A percentile compares a stretch with the other conserved stretches of the same genome.
Evolutionary conservation across 2,113 vertebrate genomes (phyloP).

Genomic region (Orientallactaga bullata): DNA sequence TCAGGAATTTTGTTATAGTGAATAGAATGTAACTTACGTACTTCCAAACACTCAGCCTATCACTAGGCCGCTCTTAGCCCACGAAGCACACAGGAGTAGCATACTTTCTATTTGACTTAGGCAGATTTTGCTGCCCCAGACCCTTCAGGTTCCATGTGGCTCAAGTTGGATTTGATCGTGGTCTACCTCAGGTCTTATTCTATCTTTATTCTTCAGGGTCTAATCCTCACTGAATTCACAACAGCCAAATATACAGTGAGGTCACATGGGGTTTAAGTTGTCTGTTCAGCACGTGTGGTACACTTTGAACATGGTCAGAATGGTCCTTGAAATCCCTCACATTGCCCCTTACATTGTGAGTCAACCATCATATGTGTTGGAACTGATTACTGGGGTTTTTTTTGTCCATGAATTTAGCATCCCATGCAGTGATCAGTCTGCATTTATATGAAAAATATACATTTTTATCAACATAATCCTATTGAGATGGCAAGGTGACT

Average conservation of each 20-base stretch:
- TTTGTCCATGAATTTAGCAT: neutral
- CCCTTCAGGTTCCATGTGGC: neutral
- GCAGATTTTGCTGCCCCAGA: neutral
- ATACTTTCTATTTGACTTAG: neutral
- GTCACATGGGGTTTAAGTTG: neutral
- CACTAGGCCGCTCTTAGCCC: neutral
- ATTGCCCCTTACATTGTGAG: neutral
- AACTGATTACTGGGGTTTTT: neutral
- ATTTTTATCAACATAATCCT: neutral
- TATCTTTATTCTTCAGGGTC: neutral
- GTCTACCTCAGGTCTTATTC: neutral
- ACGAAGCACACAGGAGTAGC: neutral
- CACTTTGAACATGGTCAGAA: neutral
- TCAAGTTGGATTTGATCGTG: neutral
- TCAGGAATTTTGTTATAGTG: neutral
- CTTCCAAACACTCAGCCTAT: neutral
- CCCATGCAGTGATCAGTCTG: neutral
- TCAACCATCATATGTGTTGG: neutral
- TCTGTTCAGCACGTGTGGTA: neutral
- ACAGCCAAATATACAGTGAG: neutral
- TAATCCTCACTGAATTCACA: neutral
- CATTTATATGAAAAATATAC: slow-evolving; percentile 6
- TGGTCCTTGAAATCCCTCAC: slow-evolving; percentile 7
- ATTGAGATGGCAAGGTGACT: neutral
- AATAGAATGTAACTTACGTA: neutral